A percentile compares a stretch with the other conserved stretches of the same genome.
Evolutionary conservation across 2,888 invertebrate species (phyloP).

Genomic region (Kuschelorhynchus macadamiae): DNA sequence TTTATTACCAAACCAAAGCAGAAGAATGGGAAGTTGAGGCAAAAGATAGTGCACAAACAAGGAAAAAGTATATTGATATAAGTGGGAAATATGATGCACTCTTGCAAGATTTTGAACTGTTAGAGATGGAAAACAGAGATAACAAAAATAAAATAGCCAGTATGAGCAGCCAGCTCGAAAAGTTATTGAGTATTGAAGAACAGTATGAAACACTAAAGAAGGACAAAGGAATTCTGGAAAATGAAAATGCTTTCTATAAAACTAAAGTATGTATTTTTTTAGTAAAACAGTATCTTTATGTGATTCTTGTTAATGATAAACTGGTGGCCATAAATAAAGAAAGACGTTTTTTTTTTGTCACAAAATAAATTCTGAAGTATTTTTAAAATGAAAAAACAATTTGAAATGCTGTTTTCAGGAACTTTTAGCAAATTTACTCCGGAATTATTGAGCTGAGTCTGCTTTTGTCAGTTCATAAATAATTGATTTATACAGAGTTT

Average conservation of each 20-base stretch:
- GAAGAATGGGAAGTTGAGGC: conserved; percentile 59
- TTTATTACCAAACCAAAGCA: conserved; percentile 58
- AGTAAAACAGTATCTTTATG: neutral
- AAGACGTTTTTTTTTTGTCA: too few species aligned
- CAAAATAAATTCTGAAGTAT: too few species aligned
- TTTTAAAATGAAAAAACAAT: too few species aligned
- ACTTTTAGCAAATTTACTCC: too few species aligned
- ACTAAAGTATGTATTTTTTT: conserved; percentile 58
- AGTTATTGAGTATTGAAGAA: conserved; percentile 47
- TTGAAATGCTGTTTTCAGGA: too few species aligned
- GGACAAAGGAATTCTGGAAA: conserved; percentile 52
- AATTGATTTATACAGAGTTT: too few species aligned
- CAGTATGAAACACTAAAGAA: conserved; percentile 51
- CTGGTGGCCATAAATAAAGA: too few species aligned
- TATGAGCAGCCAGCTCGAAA: conserved; percentile 44
- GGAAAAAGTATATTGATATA: conserved; percentile 63
- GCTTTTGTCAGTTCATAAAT: too few species aligned
- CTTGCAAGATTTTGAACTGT: conserved; percentile 59
- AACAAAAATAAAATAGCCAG: conserved; percentile 31
- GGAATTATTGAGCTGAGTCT: too few species aligned
- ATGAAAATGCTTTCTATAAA: conserved; percentile 53
- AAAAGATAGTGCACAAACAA: conserved; percentile 58
- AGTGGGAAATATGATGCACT: conserved; percentile 63
- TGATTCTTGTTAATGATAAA: neutral
- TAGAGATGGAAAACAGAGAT: conserved; percentile 54